Evolutionary conservation across 2,113 vertebrate species (phyloP), one percentile per base, ranked within the genome.

Genomic region (Chroicocephalus ridibundus): DNA sequence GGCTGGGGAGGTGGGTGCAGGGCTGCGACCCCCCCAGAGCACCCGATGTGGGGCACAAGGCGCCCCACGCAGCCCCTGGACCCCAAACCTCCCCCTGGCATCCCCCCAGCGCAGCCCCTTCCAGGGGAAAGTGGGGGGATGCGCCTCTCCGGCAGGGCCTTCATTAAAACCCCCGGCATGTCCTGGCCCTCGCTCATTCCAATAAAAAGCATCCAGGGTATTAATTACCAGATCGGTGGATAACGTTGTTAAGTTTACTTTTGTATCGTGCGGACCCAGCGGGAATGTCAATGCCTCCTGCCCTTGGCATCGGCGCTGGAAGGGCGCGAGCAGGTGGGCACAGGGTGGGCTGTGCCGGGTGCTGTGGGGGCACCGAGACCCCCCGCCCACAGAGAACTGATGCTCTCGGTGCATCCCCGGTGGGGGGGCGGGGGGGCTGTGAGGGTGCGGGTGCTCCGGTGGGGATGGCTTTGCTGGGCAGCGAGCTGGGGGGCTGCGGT

Each of bases 171-270:
- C 46, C 82, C 52, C 3, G 2, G 78, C 79, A 82, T 85, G 75
- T 93, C 65, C 87, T 19, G 47, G 88, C 64, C 82, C 38, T 82
- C 0, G 2, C 62, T 94, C 31, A 1, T 82, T 80, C 62, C 82
- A 93, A 18, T 42, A 29, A 80, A 90, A 87, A 72, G 61, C 92
- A 88, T 42, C 66, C 87, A 70, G 78, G 54, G 71, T 88, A 92
- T 96, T 96, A 96, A 96, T 95, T 93, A 90, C 84, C 75, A 77
- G 94, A 69, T 68, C 17, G 18, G 62, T 9, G 15, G 90, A 86
- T 92, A 93, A 70, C 2, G 22, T 36, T 1, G 7, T 82, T 60
- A 76, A 69, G 87, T 94, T 96, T 92, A 80, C 71, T 90, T 96
- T 62, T 26, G 66, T 26, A 2, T 55, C 3, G 46, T 2, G 5